These are phyloP conservation scores for Molorchus minor DNA, from an alignment of 2,888 invertebrate species.

Conservation along the genomic window DNA sequence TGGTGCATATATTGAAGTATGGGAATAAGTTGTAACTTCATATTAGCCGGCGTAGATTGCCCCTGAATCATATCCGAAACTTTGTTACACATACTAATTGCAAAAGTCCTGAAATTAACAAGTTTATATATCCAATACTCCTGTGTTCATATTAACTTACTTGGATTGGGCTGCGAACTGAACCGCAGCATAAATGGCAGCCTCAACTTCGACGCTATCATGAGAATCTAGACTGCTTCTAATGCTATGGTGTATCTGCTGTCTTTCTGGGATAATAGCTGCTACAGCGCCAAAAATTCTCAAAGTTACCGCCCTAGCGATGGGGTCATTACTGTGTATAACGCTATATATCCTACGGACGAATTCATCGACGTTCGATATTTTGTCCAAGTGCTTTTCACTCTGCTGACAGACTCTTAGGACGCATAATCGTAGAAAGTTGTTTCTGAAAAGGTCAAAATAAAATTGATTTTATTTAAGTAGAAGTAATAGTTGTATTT, in stretches of 20 bases:
- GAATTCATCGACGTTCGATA: conserved; percentile 94
- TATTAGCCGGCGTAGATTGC: conserved; percentile 89
- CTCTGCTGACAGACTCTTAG: conserved; percentile 94
- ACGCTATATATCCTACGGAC: conserved; percentile 91
- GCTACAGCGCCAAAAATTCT: conserved; percentile 92
- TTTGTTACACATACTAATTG: conserved; percentile 94
- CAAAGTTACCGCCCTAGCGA: conserved; percentile 90
- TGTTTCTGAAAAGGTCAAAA: conserved; percentile 70
- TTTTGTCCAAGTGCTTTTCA: conserved; percentile 94
- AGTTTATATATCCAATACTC: background rate
- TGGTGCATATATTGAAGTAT: conserved; percentile 95
- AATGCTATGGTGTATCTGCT: conserved; percentile 95
- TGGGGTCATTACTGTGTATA: conserved; percentile 96
- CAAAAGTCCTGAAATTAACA: conserved; percentile 80
- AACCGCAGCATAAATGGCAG: conserved; percentile 93
- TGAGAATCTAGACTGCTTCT: conserved; percentile 91
- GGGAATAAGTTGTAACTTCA: conserved; percentile 89
- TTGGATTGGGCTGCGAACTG: conserved; percentile 95
- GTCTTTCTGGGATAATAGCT: conserved; percentile 90
- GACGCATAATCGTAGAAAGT: conserved; percentile 92
- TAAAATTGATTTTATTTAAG: background rate
- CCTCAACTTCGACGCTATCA: conserved; percentile 94
- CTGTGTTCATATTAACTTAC: too few relatives aligned
- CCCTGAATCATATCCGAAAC: conserved; percentile 95
- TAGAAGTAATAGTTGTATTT: conserved; percentile 41